Conservation (phyloP, 2,113 vertebrate genomes). For the Notothenia rossii region DNA sequence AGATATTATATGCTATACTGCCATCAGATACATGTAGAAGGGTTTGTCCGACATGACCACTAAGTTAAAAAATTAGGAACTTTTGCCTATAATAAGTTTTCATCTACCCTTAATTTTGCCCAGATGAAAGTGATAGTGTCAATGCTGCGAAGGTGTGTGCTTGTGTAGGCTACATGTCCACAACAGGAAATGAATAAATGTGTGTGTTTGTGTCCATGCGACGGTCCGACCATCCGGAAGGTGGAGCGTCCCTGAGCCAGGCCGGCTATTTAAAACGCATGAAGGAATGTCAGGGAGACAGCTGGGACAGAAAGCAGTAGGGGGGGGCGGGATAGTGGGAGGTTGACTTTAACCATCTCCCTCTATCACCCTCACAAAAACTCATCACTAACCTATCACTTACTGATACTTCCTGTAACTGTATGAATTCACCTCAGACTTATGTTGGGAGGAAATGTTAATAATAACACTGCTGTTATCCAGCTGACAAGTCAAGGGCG, state of each 20-base stretch:
- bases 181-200: background rate
- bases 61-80: background rate
- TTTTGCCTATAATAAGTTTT: background rate
- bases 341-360: constrained; percentile 6
- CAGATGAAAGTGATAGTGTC: background rate
- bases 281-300: constrained; percentile 81
- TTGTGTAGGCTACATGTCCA: background rate
- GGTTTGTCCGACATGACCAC: background rate
- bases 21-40: background rate
- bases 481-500: constrained; percentile 35
- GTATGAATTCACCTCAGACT: constrained; percentile 4
- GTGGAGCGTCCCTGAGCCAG: constrained; percentile 31
- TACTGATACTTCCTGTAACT: constrained; percentile 33
- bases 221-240: constrained; percentile 35
- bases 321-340: background rate
- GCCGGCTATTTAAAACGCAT: constrained; percentile 82
- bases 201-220: background rate
- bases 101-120: background rate
- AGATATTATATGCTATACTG: background rate
- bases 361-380: background rate
- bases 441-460: background rate
- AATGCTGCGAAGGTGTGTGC: background rate
- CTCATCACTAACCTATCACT: constrained; percentile 16
- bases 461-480: constrained; percentile 35
- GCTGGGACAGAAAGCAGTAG: constrained; percentile 66